A percentile compares a stretch with the other conserved stretches of the same genome.
Conservation (phyloP, 2,888 invertebrate genomes). For the Andrena camellia region DNA sequence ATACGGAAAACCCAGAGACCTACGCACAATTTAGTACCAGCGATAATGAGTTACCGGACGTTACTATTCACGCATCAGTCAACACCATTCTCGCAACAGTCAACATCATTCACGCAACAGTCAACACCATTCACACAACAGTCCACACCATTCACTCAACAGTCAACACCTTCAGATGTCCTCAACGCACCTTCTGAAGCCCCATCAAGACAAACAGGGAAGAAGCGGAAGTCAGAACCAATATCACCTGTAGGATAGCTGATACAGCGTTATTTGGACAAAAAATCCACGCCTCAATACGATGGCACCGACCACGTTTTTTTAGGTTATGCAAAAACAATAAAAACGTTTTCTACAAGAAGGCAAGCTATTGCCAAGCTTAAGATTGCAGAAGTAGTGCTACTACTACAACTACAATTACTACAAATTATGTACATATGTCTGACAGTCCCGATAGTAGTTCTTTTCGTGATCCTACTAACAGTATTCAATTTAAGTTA, state of each 20-base stretch:
- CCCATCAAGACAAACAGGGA: neutral
- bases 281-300: neutral
- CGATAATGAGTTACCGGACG: no score
- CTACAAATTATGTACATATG: neutral
- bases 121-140: no score
- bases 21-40: no score
- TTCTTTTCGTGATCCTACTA: neutral
- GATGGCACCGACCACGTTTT: neutral
- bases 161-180: no score
- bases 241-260: neutral
- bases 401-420: neutral
- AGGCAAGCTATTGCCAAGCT: slow-evolving; percentile 3
- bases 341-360: neutral
- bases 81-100: no score
- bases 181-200: no score
- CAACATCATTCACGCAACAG: no score
- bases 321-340: slow-evolving; percentile 1
- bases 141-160: no score
- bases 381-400: neutral
- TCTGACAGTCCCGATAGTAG: neutral
- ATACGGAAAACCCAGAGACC: no score
- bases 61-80: no score
- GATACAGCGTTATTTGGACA: neutral
- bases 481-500: neutral
- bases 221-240: neutral